Evolutionary conservation across 2,888 invertebrate genomes (phyloP).

Genomic region (Phyllotreta striolata): DNA sequence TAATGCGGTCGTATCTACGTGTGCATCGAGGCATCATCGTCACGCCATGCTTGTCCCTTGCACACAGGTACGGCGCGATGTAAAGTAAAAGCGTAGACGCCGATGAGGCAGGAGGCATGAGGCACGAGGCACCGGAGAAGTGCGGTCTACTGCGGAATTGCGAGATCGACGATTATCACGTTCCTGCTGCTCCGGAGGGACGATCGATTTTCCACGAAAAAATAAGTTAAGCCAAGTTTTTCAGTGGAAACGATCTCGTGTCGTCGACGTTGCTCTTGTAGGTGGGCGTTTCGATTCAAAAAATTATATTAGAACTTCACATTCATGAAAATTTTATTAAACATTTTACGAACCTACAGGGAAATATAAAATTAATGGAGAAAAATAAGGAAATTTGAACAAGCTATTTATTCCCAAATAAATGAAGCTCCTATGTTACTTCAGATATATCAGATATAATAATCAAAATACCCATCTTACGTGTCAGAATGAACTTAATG

Average conservation of each 20-base stretch:
- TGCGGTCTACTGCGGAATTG: conserved; percentile 10
- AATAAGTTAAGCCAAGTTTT: not conserved
- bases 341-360: too few relatives aligned
- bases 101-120: conserved; percentile 15
- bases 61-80: conserved; percentile 5
- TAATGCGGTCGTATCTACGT: conserved; percentile 5
- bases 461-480: too few relatives aligned
- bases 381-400: too few relatives aligned
- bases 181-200: conserved; percentile 10
- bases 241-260: not conserved
- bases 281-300: too few relatives aligned
- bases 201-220: conserved; percentile 14
- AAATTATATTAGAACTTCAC: too few relatives aligned
- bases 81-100: conserved; percentile 11
- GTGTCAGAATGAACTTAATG: too few relatives aligned
- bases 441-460: too few relatives aligned
- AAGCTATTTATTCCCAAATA: too few relatives aligned
- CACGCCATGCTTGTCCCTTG: conserved; percentile 4
- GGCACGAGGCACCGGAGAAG: conserved; percentile 20
- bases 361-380: too few relatives aligned
- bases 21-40: conserved; percentile 8
- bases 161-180: conserved; percentile 12
- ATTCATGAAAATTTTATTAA: too few relatives aligned
- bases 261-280: too few relatives aligned
- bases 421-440: too few relatives aligned